Conservation (phyloP, 92 coral and sea anemone genomes). For the Anthopleura xanthogrammica region DNA sequence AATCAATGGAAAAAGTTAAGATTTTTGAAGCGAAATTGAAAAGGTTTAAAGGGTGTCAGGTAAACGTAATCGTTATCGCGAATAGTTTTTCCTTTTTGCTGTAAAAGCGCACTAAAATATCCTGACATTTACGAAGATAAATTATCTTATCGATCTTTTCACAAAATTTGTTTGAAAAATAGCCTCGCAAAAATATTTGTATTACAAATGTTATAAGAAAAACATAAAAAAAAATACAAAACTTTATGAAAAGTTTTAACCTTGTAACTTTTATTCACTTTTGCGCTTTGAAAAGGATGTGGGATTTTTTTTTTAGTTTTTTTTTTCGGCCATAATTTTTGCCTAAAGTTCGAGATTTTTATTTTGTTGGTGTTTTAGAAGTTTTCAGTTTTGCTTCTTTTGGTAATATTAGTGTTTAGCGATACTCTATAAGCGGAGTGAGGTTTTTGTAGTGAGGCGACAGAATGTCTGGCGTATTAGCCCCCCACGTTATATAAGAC, state of each 20-base stretch:
- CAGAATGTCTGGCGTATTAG: slow-evolving; percentile 29
- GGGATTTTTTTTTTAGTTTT: background rate
- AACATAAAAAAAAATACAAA: background rate
- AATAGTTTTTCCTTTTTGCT: background rate
- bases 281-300: background rate
- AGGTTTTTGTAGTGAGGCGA: slow-evolving; percentile 22
- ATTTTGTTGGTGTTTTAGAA: background rate
- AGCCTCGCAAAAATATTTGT: background rate
- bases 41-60: background rate
- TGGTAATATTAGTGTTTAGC: slow-evolving; percentile 3
- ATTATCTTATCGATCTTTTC: background rate
- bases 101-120: background rate
- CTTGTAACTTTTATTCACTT: background rate
- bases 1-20: background rate
- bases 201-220: background rate
- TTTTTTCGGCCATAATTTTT: background rate
- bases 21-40: background rate
- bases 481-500: slow-evolving; percentile 24
- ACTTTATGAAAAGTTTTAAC: background rate
- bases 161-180: background rate
- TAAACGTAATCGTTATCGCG: background rate
- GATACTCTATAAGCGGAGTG: slow-evolving; percentile 8
- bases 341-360: background rate
- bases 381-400: background rate
- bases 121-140: background rate